A percentile compares a stretch with the other conserved stretches of the same genome.
Conservation (phyloP, 2,888 invertebrate genomes). For the Halocaridina rubra region DNA sequence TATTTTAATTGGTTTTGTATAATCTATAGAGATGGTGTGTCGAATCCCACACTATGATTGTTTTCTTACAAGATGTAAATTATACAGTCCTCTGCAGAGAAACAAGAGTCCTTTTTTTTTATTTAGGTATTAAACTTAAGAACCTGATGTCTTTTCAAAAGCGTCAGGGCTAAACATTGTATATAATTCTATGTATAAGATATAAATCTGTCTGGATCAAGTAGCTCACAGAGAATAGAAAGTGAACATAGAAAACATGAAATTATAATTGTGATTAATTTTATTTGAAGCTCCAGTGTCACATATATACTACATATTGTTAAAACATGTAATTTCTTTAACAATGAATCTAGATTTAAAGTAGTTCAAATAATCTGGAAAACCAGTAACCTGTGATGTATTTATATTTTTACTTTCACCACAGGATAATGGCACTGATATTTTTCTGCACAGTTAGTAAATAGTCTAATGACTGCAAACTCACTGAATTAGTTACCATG, state of each 20-base stretch:
- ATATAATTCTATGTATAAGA: no score
- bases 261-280: neutral
- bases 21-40: no score
- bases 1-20: no score
- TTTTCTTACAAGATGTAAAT: no score
- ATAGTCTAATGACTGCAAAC: neutral
- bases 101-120: no score
- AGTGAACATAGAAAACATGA: neutral
- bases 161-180: no score
- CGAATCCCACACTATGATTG: no score
- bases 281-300: slow-evolving; percentile 41
- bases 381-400: neutral
- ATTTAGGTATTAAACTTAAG: no score
- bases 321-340: neutral
- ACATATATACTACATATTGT: slow-evolving; percentile 19
- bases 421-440: slow-evolving; percentile 27
- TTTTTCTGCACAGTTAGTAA: slow-evolving; percentile 27
- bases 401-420: neutral
- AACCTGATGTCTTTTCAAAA: no score
- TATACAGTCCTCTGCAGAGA: no score
- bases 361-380: neutral
- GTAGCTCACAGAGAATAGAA: no score
- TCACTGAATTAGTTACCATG: slow-evolving; percentile 18
- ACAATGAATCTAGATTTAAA: neutral
- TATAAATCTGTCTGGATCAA: no score